phyloP scores from a whole-genome alignment of 2,113 vertebrate genomes.

The Andinoacara biseriatus region DNA sequence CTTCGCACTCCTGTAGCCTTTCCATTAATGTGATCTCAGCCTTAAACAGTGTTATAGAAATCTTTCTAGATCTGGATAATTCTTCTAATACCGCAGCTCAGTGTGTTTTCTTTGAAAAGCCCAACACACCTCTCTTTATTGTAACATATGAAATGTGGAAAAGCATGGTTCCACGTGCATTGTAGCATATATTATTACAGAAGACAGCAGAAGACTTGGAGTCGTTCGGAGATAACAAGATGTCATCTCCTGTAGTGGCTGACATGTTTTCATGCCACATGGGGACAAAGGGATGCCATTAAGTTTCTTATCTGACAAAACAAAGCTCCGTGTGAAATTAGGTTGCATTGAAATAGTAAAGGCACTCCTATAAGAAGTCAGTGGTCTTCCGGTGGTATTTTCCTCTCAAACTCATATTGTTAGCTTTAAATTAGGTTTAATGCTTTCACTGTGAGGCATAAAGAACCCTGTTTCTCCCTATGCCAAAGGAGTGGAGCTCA shows the following conservation, averaged over 20 bases:
- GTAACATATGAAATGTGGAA: conserved; percentile 5
- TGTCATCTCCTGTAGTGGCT: conserved; percentile 50
- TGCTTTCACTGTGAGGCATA: conserved; percentile 31
- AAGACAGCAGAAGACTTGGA: conserved; percentile 43
- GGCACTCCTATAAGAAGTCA: conserved; percentile 4
- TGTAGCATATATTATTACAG: conserved; percentile 48
- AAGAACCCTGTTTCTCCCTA: conserved; percentile 31
- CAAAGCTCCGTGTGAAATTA: conserved; percentile 47
- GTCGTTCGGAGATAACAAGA: conserved; percentile 65
- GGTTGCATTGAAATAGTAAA: conserved; percentile 34
- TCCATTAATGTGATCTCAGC: not conserved
- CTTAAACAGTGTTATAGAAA: not conserved
- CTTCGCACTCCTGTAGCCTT: not conserved
- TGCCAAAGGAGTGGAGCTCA: conserved; percentile 46
- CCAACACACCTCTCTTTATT: conserved; percentile 1
- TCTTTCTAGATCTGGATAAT: conserved; percentile 21
- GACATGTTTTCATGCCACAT: conserved; percentile 59
- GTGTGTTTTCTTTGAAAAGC: conserved; percentile 8
- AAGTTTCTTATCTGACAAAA: conserved; percentile 57
- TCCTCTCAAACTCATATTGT: conserved; percentile 38
- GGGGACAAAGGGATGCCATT: conserved; percentile 42
- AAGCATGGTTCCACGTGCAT: not conserved
- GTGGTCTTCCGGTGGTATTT: conserved; percentile 22
- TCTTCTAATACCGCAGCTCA: conserved; percentile 15
- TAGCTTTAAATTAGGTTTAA: conserved; percentile 56